Evolutionary conservation across 64 coral and sea anemone species (phyloP).

Genomic region (Pocillopora damicornis): DNA sequence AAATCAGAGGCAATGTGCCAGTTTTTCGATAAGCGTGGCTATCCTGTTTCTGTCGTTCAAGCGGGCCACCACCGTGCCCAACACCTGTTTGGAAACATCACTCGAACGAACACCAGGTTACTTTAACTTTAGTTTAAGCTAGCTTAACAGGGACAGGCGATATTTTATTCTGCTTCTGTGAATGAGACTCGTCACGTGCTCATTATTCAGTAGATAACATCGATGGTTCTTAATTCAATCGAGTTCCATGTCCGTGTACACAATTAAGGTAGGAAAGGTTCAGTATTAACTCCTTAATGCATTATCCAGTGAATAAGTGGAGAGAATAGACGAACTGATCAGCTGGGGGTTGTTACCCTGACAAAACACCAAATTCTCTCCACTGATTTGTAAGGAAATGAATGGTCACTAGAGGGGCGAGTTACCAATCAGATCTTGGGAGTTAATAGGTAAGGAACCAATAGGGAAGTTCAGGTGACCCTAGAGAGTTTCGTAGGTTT

Average conservation of each 20-base stretch:
- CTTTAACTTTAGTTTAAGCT: slow-evolving; percentile 63
- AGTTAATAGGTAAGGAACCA: neutral
- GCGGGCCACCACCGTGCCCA: too few species aligned
- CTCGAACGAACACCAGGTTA: slow-evolving; percentile 56
- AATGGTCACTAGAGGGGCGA: too few species aligned
- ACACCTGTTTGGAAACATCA: slow-evolving; percentile 89
- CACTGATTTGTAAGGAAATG: too few species aligned
- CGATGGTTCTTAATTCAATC: neutral
- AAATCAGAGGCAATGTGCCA: too few species aligned
- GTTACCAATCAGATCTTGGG: too few species aligned
- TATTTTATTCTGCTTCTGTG: neutral
- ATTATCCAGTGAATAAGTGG: too few species aligned
- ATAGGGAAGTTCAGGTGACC: neutral
- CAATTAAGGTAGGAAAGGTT: neutral
- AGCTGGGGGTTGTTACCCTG: too few species aligned
- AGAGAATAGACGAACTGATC: too few species aligned
- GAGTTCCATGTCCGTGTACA: neutral
- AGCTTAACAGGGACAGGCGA: slow-evolving; percentile 14
- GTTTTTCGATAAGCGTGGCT: too few species aligned
- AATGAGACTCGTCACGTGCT: neutral
- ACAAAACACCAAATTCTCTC: too few species aligned
- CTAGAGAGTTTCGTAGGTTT: neutral
- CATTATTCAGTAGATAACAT: neutral
- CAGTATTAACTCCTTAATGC: too few species aligned
- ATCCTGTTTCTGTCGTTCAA: too few species aligned